Percentiles rank a stretch among this genome's conserved stretches.
These are phyloP conservation scores for Tetraneura akinire DNA, from an alignment of 1,140 invertebrate species.

Conservation along the genomic window DNA sequence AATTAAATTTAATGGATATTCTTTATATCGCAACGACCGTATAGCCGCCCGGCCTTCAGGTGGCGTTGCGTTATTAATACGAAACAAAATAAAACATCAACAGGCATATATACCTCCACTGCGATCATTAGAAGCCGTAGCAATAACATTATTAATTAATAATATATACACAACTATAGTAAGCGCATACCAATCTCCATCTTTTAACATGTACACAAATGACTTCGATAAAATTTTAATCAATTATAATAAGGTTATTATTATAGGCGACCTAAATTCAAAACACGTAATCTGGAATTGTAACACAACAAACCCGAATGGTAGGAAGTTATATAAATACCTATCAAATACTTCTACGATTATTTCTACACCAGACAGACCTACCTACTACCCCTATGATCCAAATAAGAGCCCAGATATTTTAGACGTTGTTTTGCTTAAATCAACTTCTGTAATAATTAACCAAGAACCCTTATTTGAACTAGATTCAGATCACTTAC, in stretches of 20 bases:
- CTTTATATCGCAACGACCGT: neutral
- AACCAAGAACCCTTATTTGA: neutral
- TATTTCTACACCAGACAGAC: neutral
- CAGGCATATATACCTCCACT: neutral
- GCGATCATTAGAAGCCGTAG: neutral
- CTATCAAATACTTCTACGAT: neutral
- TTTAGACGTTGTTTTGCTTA: neutral
- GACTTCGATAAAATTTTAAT: neutral
- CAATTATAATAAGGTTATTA: neutral
- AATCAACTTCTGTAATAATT: neutral
- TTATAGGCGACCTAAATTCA: constrained; percentile 12
- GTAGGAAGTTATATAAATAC: neutral
- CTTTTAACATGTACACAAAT: neutral
- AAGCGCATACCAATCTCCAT: neutral
- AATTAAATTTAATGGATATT: constrained; percentile 14
- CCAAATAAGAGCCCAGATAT: neutral
- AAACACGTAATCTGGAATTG: constrained; percentile 12
- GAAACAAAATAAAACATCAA: constrained; percentile 21
- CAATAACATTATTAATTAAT: neutral
- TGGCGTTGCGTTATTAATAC: neutral
- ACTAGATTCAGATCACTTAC: neutral
- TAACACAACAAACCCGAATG: neutral
- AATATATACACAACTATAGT: neutral
- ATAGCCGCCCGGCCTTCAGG: neutral
- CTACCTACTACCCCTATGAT: neutral